Evolutionary conservation across 2,888 invertebrate species (phyloP), one percentile per base, ranked within the genome.

Genomic region (Dolichopus griseipennis): DNA sequence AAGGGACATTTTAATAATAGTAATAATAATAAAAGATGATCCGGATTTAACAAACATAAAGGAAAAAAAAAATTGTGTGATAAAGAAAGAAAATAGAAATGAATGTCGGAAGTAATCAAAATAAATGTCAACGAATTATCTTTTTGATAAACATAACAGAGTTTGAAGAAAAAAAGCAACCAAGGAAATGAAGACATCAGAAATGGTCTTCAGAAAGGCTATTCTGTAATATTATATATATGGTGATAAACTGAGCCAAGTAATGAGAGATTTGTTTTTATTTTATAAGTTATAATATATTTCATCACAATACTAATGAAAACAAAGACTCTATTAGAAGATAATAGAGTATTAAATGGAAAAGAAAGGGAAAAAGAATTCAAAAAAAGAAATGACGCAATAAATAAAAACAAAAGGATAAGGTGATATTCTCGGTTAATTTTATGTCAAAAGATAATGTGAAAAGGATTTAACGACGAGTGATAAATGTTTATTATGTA

Each of bases 51-150:
- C 6, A 52, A 41, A 41, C 9, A 12, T 9, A 41, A 12, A 15
- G 2, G 3, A 41, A 12, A 41, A 41, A 41, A 15, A 41, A 18
- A 52, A 52, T 18, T 2, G 4, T 18, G 52, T 18, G n/a, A 52
- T 52, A 52, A 52, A n/a, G 52, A 52, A 52, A 52, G 18, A 63
- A 62, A 22, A 22, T 63, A 63, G 63, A 63, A 63, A 27, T 27
- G 63, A 63, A 63, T 63, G 63, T 63, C 63, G 27, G 27, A 27
- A 63, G 63, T 63, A 63, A 63, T 63, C 63, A 63, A 63, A 63
- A 63, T 63, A 63, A 63, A 63, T 63, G 63, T 27, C 63, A 52
- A 52, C 52, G 52, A 52, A 52, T 52, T 52, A 52, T 52, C 52
- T 52, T 15, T 52, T 18, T 18, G 52, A n/a, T n/a, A 52, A 9